Conservation (phyloP, 2,888 invertebrate species). For the Amaurobius ferox region DNA sequence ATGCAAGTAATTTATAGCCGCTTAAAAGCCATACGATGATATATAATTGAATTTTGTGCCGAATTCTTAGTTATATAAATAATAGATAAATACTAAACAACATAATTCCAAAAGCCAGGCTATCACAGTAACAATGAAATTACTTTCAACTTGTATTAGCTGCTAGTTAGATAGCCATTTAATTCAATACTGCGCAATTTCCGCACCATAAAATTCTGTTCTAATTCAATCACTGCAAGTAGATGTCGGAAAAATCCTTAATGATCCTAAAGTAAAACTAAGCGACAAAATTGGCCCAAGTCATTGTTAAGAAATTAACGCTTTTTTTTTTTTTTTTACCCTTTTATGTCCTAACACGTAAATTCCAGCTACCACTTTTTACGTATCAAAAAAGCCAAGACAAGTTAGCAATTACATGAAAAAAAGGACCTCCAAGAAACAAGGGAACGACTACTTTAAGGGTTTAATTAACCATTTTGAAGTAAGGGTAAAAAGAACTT, state of each 20-base stretch:
- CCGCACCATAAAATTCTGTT: no score
- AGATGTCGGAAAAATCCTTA: background rate
- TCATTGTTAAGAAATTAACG: conserved; percentile 5
- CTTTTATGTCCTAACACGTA: background rate
- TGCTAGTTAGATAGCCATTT: no score
- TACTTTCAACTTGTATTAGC: no score
- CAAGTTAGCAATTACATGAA: background rate
- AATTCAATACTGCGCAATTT: no score
- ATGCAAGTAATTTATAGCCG: no score
- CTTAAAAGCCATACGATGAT: no score
- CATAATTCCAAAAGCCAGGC: no score
- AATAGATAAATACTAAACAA: no score
- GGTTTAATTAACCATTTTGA: conserved; percentile 4
- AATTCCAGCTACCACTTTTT: background rate
- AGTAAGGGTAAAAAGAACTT: background rate
- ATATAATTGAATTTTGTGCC: no score
- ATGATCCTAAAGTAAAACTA: background rate
- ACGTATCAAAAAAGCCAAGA: background rate
- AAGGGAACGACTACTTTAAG: background rate
- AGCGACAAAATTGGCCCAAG: background rate
- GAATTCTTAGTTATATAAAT: no score
- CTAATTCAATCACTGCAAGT: no score
- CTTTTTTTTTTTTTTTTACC: background rate
- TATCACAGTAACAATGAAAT: no score
- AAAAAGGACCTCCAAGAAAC: background rate